A percentile compares a stretch with the other conserved stretches of the same genome.
Evolutionary conservation across 1,140 invertebrate species (phyloP).

Genomic region (Battus philenor): DNA sequence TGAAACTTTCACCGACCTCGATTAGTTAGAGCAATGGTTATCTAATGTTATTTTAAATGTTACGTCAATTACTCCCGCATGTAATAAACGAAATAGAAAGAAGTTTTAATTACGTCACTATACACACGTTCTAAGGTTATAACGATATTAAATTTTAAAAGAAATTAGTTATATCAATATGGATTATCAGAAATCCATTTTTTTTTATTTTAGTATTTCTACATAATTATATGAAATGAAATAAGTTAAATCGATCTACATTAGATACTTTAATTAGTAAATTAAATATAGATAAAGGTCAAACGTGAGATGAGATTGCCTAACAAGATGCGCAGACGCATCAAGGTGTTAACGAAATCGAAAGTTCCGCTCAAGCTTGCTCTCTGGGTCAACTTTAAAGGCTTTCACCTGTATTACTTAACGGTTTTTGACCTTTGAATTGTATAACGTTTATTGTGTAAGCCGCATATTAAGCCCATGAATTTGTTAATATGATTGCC

Average conservation of each 20-base stretch:
- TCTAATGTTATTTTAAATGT: constrained; percentile 43
- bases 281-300: constrained; percentile 39
- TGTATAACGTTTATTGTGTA: constrained; percentile 32
- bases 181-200: no score
- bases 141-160: no score
- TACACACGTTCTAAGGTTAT: no score
- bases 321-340: constrained; percentile 32
- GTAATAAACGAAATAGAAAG: constrained; percentile 2
- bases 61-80: constrained; percentile 23
- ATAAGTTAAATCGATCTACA: no score
- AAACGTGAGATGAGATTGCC: constrained; percentile 28
- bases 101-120: no score
- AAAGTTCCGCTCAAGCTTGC: constrained; percentile 47
- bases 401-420: constrained; percentile 62
- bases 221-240: no score
- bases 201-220: no score
- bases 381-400: constrained; percentile 44
- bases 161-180: no score
- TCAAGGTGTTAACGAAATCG: constrained; percentile 43
- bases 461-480: background rate
- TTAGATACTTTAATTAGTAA: no score
- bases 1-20: constrained; percentile 36
- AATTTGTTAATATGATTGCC: constrained; percentile 3
- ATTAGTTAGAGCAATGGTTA: constrained; percentile 35
- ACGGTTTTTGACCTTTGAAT: constrained; percentile 51